Base-by-base conservation (phyloP, 92 coral and sea anemone species). In the Palythoa heliodiscus region DNA sequence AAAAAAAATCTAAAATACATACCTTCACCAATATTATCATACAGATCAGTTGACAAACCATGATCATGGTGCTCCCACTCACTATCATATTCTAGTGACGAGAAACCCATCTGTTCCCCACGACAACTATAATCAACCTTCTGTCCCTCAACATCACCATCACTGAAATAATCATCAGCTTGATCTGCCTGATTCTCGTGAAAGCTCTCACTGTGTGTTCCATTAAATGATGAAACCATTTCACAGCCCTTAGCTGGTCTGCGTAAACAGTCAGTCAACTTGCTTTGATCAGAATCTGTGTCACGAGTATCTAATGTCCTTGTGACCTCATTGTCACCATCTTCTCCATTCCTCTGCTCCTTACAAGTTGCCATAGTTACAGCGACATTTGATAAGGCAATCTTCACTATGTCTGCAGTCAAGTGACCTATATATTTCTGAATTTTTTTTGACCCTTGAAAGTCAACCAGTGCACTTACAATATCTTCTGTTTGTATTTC, bases 81-180 rank as follows among this genome's bases (percentile, higher is more conserved):
- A 50, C 87, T 76, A 52, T 97, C 99, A 93, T 89, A 97, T 73
- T 97, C 99, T 74, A 97, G 25, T 19, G 69, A 73, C 14, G 98
- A 89, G 10, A 88, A 76, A 79, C 89, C 88, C 84, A 48, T 22
- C 29, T 40, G 84, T 38, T 52, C 83, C 29, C 55, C 71, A 43
- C 17, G n/a, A 48, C 58, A 38, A 50, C 82, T 24, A 55, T 57
- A 57, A 55, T 77, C 82, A 12, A 57, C 24, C 52, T 25, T 57
- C 52, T 64, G 57, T 13, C 84, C 84, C 24, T 66, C 84, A 20
- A 66, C 16, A 6, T 63, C 73, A 63, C 84, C 64, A 1, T 80
- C 84, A 66, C 53, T 80, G 24, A 70, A 68, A 53, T 23, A 47
- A 48, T 68, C 43, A 43, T 15, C 12, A 39, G 25, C 38, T 63